phyloP scores from a whole-genome alignment of 2,113 vertebrate genomes.

The Emydocephalus ijimae region DNA sequence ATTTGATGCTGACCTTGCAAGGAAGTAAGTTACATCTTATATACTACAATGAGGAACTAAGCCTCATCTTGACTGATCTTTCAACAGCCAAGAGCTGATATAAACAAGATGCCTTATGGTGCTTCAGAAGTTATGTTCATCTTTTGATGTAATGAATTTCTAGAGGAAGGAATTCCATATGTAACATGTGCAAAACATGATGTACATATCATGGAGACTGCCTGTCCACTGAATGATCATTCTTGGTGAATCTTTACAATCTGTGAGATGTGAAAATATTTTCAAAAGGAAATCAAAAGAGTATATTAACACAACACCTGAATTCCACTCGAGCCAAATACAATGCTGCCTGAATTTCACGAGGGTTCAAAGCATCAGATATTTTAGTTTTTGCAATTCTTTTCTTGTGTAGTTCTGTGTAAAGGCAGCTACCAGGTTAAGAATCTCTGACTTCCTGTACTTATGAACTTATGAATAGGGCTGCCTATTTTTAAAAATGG shows the following conservation, averaged over 20 bases:
- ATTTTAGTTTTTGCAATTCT: not conserved
- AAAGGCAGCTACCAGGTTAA: not conserved
- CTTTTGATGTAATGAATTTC: too few species aligned
- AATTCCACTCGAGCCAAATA: not conserved
- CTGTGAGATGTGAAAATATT: slow-evolving; percentile 12
- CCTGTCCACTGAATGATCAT: not conserved
- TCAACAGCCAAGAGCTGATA: not conserved
- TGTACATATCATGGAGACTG: not conserved
- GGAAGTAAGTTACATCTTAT: not conserved
- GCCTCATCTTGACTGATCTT: not conserved
- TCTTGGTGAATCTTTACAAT: not conserved
- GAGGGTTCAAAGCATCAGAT: not conserved
- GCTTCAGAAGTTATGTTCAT: not conserved
- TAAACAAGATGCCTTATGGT: not conserved
- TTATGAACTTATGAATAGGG: not conserved
- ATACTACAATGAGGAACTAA: not conserved
- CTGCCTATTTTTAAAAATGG: not conserved
- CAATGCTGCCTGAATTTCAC: not conserved
- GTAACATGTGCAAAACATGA: not conserved
- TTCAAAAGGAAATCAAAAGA: not conserved
- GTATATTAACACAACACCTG: not conserved
- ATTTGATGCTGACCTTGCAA: not conserved
- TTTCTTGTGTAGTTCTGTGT: not conserved
- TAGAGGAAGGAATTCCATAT: not conserved
- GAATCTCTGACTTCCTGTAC: not conserved